Conservation (phyloP, 2,888 invertebrate species). For the Barypeithes pellucidus region DNA sequence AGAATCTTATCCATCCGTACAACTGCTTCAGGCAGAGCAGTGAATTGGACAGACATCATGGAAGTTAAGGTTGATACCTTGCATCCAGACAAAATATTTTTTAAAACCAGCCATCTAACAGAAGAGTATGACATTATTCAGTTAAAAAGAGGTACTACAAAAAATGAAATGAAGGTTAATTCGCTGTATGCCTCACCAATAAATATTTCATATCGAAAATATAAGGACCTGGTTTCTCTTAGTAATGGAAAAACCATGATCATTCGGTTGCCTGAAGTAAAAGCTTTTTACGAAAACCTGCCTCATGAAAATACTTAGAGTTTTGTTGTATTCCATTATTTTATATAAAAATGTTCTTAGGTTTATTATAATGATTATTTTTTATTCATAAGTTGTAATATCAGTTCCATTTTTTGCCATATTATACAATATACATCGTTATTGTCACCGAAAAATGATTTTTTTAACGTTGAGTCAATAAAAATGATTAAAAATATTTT, state of each 20-base stretch:
- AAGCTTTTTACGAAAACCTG: slow-evolving; percentile 22
- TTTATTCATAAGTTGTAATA: no score
- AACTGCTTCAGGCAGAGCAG: slow-evolving; percentile 12
- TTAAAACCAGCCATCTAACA: slow-evolving; percentile 29
- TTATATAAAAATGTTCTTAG: background rate
- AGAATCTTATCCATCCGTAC: slow-evolving; percentile 21
- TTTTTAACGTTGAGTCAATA: no score
- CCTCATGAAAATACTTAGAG: slow-evolving; percentile 23
- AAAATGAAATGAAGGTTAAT: slow-evolving; percentile 28
- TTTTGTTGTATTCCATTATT: slow-evolving; percentile 9
- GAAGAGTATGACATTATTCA: slow-evolving; percentile 29
- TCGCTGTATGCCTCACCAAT: slow-evolving; percentile 22
- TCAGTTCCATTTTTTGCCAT: no score
- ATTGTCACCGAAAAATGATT: no score
- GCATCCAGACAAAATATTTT: slow-evolving; percentile 35
- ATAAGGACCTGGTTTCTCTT: slow-evolving; percentile 23
- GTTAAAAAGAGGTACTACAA: slow-evolving; percentile 24
- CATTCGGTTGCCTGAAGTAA: slow-evolving; percentile 27
- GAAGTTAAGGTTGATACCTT: slow-evolving; percentile 27
- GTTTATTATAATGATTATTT: no score
- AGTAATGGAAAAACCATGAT: slow-evolving; percentile 22
- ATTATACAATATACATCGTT: no score
- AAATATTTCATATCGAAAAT: slow-evolving; percentile 25
- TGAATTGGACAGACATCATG: slow-evolving; percentile 17
- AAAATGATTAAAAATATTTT: no score